Evolutionary conservation across 2,888 invertebrate species (phyloP).

Genomic region (Trilocha varians): DNA sequence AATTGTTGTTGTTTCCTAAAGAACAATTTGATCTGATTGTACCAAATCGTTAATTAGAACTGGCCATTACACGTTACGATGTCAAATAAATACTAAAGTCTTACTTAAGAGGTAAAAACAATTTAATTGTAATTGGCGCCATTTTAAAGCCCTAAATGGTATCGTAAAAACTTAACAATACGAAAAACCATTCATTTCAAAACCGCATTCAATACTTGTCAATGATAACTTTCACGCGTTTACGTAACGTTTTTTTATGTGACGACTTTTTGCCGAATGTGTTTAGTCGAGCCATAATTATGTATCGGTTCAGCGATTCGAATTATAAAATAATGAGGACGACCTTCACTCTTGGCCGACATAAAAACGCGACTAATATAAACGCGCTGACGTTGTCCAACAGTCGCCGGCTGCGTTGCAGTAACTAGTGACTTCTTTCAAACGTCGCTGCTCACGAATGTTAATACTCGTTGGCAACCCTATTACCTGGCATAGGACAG

Average conservation of each 20-base stretch:
- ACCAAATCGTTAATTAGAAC: no score
- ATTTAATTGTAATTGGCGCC: no score
- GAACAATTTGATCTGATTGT: no score
- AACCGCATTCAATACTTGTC: slow-evolving; percentile 9
- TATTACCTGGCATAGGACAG: neutral
- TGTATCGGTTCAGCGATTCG: slow-evolving; percentile 27
- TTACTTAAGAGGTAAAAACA: no score
- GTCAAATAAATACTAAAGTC: no score
- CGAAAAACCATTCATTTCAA: slow-evolving; percentile 7
- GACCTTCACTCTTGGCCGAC: slow-evolving; percentile 37
- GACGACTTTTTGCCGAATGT: slow-evolving; percentile 3
- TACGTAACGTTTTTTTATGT: slow-evolving; percentile 7
- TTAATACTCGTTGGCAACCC: slow-evolving; percentile 5
- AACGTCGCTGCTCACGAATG: slow-evolving; percentile 7
- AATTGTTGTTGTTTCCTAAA: no score
- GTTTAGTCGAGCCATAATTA: slow-evolving; percentile 12
- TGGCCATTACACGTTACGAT: no score
- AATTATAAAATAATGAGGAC: slow-evolving; percentile 46
- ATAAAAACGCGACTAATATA: slow-evolving; percentile 26
- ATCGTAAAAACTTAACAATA: neutral
- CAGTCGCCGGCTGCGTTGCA: slow-evolving; percentile 32
- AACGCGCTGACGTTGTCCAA: slow-evolving; percentile 29
- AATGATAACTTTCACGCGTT: slow-evolving; percentile 8
- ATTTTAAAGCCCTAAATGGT: no score
- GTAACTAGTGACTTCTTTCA: slow-evolving; percentile 6